Base-by-base conservation (phyloP, 2,113 vertebrate genomes). In the Chelonoidis abingdonii region DNA sequence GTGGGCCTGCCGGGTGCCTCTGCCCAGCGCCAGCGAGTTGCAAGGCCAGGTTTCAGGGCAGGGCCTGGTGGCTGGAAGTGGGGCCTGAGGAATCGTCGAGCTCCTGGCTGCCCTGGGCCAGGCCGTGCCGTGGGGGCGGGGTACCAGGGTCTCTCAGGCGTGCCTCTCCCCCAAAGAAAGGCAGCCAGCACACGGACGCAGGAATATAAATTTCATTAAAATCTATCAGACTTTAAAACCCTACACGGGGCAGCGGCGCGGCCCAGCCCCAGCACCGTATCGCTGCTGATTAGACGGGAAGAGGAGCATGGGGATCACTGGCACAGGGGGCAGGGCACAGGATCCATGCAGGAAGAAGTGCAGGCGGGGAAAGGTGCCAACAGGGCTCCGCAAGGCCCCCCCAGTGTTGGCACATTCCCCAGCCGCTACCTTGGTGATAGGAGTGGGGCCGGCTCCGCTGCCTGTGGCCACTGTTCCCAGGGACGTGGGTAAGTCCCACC, bases 171-270 rank as follows among this genome's bases (percentile, higher is more conserved):
- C 47, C 10, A 97, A 96, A 97, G 76, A 98, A 98, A 89, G 86
- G 95, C 95, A 97, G 93, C 81, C 38, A 1, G 91, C 89, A 92
- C 96, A 92, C 86, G 5, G 86, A 86, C 94, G 97, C 97, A 98
- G 98, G 98, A 98, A 98, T 98, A 98, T 97, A 98, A 98, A 98
- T 98, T 96, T 98, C 98, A 98, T 98, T 98, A 98, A 98, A 98
- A 97, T 93, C 98, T 98, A 98, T 96, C 85, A 97, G 97, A 98
- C 97, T 98, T 98, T 96, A 98, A 98, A 98, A 98, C 95, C 97
- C 98, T 98, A 98, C 97, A 98, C 96, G 94, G 93, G 97, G 94
- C 97, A 84, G 92, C 97, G 90, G 94, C 41, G 22, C 94, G 91
- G 93, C 96, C 97, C 94, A 94, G 96, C 92, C 93, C 88, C 62